These are phyloP conservation scores for Nymphalis urticae DNA, from an alignment of 2,888 invertebrate species.

Conservation along the genomic window DNA sequence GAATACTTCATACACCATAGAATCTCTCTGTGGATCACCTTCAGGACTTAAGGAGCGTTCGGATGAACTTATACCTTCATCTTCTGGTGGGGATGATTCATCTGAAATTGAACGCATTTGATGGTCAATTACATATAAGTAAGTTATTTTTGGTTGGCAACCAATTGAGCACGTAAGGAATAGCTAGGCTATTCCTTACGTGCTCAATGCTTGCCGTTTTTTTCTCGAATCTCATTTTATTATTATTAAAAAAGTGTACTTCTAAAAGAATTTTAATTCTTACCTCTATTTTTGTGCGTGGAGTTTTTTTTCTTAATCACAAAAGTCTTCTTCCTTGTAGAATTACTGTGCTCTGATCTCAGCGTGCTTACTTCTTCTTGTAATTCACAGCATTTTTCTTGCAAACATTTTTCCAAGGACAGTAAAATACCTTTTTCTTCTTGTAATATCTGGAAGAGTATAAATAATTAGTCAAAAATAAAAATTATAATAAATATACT, in stretches of 20 bases:
- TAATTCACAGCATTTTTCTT: conserved; percentile 88
- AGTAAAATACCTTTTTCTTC: conserved; percentile 89
- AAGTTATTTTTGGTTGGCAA: too few species aligned
- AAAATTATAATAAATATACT: too few species aligned
- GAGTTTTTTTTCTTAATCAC: conserved; percentile 75
- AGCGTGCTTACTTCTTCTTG: conserved; percentile 86
- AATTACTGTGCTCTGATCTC: conserved; percentile 78
- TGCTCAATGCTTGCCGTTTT: too few species aligned
- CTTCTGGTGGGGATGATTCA: conserved; percentile 90
- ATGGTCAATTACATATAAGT: not conserved
- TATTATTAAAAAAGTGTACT: too few species aligned
- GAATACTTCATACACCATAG: conserved; percentile 83
- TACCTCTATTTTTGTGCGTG: conserved; percentile 74
- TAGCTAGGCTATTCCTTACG: too few species aligned
- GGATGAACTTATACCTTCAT: conserved; percentile 93
- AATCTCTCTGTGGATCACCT: conserved; percentile 82
- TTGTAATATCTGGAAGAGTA: conserved; percentile 83
- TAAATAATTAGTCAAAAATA: not conserved
- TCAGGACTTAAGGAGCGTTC: conserved; percentile 90
- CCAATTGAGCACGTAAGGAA: too few species aligned
- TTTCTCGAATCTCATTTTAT: too few species aligned
- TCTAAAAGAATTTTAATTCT: not conserved
- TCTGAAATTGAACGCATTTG: conserved; percentile 59
- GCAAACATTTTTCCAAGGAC: conserved; percentile 87
- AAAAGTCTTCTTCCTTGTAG: conserved; percentile 75